These are phyloP conservation scores for Boloria euphrosyne DNA, from an alignment of 2,888 invertebrate genomes.

Conservation along the genomic window DNA sequence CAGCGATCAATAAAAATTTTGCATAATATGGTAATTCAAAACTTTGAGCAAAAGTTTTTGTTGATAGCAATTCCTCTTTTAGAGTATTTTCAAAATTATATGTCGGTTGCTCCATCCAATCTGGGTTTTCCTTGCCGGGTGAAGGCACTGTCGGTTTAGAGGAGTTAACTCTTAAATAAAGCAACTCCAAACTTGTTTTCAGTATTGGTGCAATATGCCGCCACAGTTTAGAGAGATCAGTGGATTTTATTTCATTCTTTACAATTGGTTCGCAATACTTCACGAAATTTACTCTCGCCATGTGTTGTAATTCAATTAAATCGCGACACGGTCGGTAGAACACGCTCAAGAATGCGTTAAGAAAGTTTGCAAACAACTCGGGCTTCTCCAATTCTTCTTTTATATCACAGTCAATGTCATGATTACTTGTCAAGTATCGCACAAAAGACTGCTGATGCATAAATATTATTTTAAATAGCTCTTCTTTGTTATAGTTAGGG, in stretches of 20 bases:
- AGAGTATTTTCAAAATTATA: slow-evolving; percentile 64
- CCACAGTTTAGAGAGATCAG: slow-evolving; percentile 89
- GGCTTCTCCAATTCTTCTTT: slow-evolving; percentile 63
- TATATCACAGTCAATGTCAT: slow-evolving; percentile 54
- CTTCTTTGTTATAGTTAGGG: slow-evolving; percentile 90
- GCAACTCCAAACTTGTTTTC: slow-evolving; percentile 87
- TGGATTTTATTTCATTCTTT: slow-evolving; percentile 82
- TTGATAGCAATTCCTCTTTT: slow-evolving; percentile 72
- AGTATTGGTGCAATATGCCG: slow-evolving; percentile 89
- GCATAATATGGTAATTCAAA: slow-evolving; percentile 94
- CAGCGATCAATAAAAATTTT: slow-evolving; percentile 93
- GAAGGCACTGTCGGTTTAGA: slow-evolving; percentile 53
- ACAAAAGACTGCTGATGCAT: slow-evolving; percentile 62
- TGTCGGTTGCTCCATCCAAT: slow-evolving; percentile 38
- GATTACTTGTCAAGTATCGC: slow-evolving; percentile 55
- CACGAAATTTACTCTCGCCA: slow-evolving; percentile 88
- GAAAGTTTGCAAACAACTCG: slow-evolving; percentile 89
- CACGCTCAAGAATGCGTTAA: slow-evolving; percentile 91
- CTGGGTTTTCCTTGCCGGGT: slow-evolving; percentile 64
- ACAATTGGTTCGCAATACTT: slow-evolving; percentile 91
- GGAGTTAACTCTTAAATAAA: slow-evolving; percentile 86
- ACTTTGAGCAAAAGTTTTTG: slow-evolving; percentile 84
- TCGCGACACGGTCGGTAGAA: slow-evolving; percentile 93
- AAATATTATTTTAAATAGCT: slow-evolving; percentile 79
- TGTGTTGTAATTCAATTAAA: slow-evolving; percentile 90